Evolutionary conservation across 2,888 invertebrate species (phyloP).

Genomic region (Phasia obesa): DNA sequence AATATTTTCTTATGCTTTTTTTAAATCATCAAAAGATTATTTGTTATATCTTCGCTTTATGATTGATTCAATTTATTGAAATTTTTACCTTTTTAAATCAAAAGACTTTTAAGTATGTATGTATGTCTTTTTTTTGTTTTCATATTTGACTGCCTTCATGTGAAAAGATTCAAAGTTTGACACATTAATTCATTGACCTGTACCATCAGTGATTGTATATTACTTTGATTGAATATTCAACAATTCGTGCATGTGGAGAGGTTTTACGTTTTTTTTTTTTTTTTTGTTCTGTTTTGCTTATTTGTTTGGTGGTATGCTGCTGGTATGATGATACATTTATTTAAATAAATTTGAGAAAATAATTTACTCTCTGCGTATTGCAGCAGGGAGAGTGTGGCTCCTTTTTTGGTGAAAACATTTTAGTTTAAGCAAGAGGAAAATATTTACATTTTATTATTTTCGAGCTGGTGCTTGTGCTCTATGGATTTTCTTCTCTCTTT

Average conservation of each 20-base stretch:
- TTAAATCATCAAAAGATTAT: conserved; percentile 33
- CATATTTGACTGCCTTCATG: conserved; percentile 37
- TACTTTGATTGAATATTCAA: conserved; percentile 68
- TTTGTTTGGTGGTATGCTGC: conserved; percentile 5
- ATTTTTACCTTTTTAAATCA: not conserved
- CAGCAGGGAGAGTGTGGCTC: not conserved
- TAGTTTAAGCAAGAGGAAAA: no score
- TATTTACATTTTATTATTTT: no score
- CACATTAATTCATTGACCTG: conserved; percentile 69
- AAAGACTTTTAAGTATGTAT: conserved; percentile 3
- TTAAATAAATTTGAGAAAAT: not conserved
- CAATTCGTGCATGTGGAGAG: conserved; percentile 58
- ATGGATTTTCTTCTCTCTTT: no score
- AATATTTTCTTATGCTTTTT: not conserved
- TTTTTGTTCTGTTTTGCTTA: not conserved
- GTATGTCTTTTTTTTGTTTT: not conserved
- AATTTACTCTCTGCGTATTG: not conserved
- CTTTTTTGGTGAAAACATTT: not conserved
- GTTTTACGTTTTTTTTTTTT: conserved; percentile 2
- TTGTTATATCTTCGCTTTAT: not conserved
- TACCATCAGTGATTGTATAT: conserved; percentile 64
- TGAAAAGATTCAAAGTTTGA: conserved; percentile 49
- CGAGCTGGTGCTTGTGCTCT: not conserved
- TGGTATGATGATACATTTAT: not conserved
- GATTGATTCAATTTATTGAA: conserved; percentile 50